A percentile compares a stretch with the other conserved stretches of the same genome.
phyloP scores from a whole-genome alignment of 2,888 invertebrate species.

The Cerceris ruficornis region DNA sequence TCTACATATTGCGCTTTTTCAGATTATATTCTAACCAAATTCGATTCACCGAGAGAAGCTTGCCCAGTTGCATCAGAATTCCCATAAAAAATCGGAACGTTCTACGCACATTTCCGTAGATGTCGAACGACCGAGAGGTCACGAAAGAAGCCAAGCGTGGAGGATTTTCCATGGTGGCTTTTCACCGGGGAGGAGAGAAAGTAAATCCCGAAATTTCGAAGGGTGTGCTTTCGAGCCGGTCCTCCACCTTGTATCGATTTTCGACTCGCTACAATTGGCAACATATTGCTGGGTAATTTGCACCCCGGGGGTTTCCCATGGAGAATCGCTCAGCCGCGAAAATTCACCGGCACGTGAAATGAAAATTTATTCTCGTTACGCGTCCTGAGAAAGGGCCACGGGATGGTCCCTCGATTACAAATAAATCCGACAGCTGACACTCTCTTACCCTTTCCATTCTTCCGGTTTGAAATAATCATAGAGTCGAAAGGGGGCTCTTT shows the following conservation, averaged over 20 bases:
- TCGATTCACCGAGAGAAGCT: too few species aligned
- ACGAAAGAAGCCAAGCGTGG: neutral
- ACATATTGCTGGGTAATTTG: slow-evolving; percentile 78
- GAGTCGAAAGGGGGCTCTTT: neutral
- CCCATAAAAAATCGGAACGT: too few species aligned
- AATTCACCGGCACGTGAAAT: slow-evolving; percentile 76
- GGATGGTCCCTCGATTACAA: slow-evolving; percentile 45
- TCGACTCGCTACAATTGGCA: slow-evolving; percentile 73
- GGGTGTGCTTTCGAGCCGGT: slow-evolving; percentile 26
- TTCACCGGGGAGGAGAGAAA: neutral
- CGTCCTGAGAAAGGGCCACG: slow-evolving; percentile 27
- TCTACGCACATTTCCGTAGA: too few species aligned
- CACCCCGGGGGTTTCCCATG: slow-evolving; percentile 66
- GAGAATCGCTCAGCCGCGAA: slow-evolving; percentile 71
- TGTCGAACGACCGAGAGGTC: too few species aligned
- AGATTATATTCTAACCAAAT: too few species aligned
- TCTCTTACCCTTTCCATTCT: slow-evolving; percentile 15
- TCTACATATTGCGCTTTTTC: too few species aligned
- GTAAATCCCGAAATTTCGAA: slow-evolving; percentile 38
- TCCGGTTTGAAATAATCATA: too few species aligned
- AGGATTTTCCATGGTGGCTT: neutral
- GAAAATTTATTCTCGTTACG: slow-evolving; percentile 73
- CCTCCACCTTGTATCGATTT: slow-evolving; percentile 65
- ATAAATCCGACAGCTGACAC: slow-evolving; percentile 52
- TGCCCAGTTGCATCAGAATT: too few species aligned